phyloP scores from a whole-genome alignment of 2,888 invertebrate species.

The Pasiphila rectangulata region DNA sequence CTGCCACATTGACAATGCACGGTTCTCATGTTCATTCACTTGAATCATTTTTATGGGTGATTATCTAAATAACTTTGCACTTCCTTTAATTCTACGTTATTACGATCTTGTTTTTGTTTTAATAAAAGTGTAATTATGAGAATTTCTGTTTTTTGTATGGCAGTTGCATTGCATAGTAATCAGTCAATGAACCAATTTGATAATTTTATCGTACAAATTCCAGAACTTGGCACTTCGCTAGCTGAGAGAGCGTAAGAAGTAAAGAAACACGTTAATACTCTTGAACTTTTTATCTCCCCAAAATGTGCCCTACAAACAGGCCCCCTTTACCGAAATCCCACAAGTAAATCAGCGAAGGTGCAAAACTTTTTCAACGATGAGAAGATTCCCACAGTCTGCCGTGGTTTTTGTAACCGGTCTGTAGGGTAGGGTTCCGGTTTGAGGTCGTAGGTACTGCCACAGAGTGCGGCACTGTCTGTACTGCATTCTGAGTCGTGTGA shows the following conservation, averaged over 20 bases:
- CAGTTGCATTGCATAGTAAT: not conserved
- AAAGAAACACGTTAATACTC: not conserved
- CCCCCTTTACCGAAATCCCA: slow-evolving; percentile 12
- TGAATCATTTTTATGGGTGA: slow-evolving; percentile 34
- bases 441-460: slow-evolving; percentile 34
- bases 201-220: too few relatives aligned
- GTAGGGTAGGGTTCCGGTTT: slow-evolving; percentile 21
- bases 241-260: not conserved
- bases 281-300: not conserved
- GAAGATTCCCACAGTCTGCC: slow-evolving; percentile 63
- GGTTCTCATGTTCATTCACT: slow-evolving; percentile 34
- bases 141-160: not conserved
- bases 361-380: slow-evolving; percentile 45
- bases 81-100: slow-evolving; percentile 23
- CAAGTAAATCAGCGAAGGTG: slow-evolving; percentile 23
- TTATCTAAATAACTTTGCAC: slow-evolving; percentile 29
- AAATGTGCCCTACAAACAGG: not conserved
- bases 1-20: slow-evolving; percentile 32
- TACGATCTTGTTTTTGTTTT: slow-evolving; percentile 1
- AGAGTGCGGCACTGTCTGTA: slow-evolving; percentile 8
- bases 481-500: slow-evolving; percentile 8
- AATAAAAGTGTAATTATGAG: not conserved
- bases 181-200: not conserved
- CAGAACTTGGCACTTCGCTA: not conserved
- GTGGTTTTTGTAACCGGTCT: slow-evolving; percentile 43